Conservation (phyloP, 2,797 vertebrate species). For the Ficedula albicollis region DNA sequence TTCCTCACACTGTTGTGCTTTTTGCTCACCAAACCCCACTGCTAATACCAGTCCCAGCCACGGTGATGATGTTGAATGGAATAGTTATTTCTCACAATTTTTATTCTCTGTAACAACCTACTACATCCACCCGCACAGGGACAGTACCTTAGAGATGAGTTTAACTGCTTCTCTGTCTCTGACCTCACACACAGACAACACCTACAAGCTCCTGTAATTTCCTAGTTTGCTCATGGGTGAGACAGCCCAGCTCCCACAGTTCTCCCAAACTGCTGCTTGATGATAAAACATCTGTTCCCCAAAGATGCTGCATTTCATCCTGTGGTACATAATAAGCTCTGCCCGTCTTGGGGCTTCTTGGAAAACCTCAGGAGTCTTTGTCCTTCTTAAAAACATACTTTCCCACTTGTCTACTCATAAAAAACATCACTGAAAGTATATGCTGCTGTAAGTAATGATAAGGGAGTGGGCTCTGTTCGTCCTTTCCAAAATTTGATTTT, state of each 20-base stretch:
- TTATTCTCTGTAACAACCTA: background rate
- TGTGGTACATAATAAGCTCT: background rate
- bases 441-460: background rate
- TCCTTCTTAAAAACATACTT: background rate
- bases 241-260: background rate
- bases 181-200: background rate
- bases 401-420: background rate
- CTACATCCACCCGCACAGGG: background rate
- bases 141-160: background rate
- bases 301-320: background rate
- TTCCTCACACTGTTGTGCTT: background rate
- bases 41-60: fast-evolving
- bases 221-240: background rate
- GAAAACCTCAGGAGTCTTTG: background rate
- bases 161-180: background rate
- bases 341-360: background rate
- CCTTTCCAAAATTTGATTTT: background rate
- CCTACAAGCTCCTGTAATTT: background rate
- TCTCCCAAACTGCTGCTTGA: background rate
- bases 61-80: background rate
- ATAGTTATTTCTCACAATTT: background rate
- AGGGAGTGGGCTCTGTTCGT: fast-evolving
- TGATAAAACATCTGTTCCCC: background rate
- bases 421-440: background rate
- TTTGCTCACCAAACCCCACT: background rate